Conservation (phyloP, 2,888 invertebrate genomes). For the Sinelater perroti region DNA sequence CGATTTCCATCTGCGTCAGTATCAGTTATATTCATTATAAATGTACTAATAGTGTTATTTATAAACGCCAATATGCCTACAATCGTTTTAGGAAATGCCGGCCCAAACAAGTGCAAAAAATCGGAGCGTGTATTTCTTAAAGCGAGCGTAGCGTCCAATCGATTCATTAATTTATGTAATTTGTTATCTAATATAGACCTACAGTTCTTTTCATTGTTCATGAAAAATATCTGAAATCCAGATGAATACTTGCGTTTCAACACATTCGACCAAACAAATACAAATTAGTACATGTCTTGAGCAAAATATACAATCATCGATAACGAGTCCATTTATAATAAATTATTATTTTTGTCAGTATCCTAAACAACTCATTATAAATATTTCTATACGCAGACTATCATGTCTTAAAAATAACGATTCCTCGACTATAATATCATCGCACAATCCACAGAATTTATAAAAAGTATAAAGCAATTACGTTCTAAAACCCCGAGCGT, state of each 20-base stretch:
- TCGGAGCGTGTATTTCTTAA: slow-evolving; percentile 44
- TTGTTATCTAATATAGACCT: slow-evolving; percentile 62
- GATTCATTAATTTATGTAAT: slow-evolving; percentile 48
- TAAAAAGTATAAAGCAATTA: slow-evolving; percentile 62
- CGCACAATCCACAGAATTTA: slow-evolving; percentile 54
- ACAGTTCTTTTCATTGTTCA: slow-evolving; percentile 59
- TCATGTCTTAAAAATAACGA: slow-evolving; percentile 59
- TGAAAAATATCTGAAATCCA: slow-evolving; percentile 56
- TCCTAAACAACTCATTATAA: slow-evolving; percentile 56
- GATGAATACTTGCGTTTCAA: slow-evolving; percentile 50
- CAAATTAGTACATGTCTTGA: slow-evolving; percentile 55
- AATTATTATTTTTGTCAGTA: slow-evolving; percentile 50
- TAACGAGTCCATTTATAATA: slow-evolving; percentile 53
- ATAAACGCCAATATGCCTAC: slow-evolving; percentile 40
- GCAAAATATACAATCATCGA: slow-evolving; percentile 57
- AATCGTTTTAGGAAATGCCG: slow-evolving; percentile 42
- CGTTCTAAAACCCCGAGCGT: slow-evolving; percentile 45
- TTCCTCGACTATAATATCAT: slow-evolving; percentile 54
- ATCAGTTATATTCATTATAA: slow-evolving; percentile 37
- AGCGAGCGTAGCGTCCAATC: slow-evolving; percentile 43
- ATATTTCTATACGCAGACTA: slow-evolving; percentile 52
- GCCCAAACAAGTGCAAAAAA: slow-evolving; percentile 42
- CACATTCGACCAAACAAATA: slow-evolving; percentile 51
- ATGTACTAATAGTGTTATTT: slow-evolving; percentile 39
- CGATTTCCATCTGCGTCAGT: slow-evolving; percentile 38